Conservation (phyloP, 2,797 vertebrate genomes). For the Enteromius mattozi region DNA sequence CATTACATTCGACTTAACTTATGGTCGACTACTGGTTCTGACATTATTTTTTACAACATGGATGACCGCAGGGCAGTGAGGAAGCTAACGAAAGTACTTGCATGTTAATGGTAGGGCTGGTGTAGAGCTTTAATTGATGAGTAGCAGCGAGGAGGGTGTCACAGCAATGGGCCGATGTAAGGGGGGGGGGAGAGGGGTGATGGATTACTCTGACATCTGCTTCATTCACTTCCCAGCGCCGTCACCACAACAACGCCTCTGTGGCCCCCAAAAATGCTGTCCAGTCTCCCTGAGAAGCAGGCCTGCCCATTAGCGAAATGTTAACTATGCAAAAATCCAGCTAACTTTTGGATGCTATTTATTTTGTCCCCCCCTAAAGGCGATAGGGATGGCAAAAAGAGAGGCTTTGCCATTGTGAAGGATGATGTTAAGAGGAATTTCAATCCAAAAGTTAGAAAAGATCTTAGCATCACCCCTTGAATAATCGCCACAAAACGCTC, state of each 20-base stretch:
- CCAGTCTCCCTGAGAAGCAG: slow-evolving; percentile 82
- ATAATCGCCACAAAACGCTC: slow-evolving; percentile 78
- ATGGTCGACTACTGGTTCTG: slow-evolving; percentile 55
- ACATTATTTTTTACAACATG: slow-evolving; percentile 55
- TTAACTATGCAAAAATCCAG: slow-evolving; percentile 88
- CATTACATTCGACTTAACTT: slow-evolving; percentile 51
- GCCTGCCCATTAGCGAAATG: slow-evolving; percentile 82
- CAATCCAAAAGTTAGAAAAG: slow-evolving; percentile 81
- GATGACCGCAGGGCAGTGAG: slow-evolving; percentile 57
- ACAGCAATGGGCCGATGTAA: slow-evolving; percentile 73
- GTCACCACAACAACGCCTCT: slow-evolving; percentile 88
- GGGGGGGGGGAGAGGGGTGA: slow-evolving; percentile 74
- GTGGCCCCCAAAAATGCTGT: slow-evolving; percentile 86
- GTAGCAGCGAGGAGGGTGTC: slow-evolving; percentile 72
- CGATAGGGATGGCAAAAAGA: slow-evolving; percentile 59
- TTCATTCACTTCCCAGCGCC: slow-evolving; percentile 86
- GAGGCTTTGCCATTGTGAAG: slow-evolving; percentile 71
- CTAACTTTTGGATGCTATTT: slow-evolving; percentile 83
- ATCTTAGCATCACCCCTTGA: slow-evolving; percentile 72
- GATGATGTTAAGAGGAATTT: slow-evolving; percentile 88
- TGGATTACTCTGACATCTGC: slow-evolving; percentile 90
- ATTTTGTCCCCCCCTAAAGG: slow-evolving; percentile 75
- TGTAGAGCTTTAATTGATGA: slow-evolving; percentile 70
- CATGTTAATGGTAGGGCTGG: slow-evolving; percentile 67
- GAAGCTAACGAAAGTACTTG: slow-evolving; percentile 60